Percentiles rank a stretch among this genome's conserved stretches.
These are phyloP conservation scores for Ephestia elutella DNA, from an alignment of 1,140 invertebrate genomes.

Conservation along the genomic window DNA sequence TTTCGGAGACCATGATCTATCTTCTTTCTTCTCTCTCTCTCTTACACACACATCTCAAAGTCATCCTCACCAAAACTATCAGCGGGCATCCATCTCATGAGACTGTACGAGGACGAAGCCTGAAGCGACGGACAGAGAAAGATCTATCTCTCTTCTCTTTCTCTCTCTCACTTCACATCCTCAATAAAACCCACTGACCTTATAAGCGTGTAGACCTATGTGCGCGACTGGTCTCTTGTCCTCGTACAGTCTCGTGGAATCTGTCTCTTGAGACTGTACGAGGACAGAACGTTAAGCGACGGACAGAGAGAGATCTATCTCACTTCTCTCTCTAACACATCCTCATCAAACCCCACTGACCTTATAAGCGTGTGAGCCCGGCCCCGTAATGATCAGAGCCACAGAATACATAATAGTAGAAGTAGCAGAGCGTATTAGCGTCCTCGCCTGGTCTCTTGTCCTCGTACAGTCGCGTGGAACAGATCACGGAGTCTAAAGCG, in stretches of 20 bases:
- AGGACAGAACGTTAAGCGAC: constrained; percentile 40
- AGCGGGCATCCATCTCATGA: too few relatives aligned
- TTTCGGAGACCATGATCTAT: too few relatives aligned
- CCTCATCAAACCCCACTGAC: too few relatives aligned
- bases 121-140: constrained; percentile 41
- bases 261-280: constrained; percentile 30
- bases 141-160: too few relatives aligned
- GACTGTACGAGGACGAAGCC: constrained; percentile 50
- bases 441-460: constrained; percentile 24
- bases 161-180: too few relatives aligned
- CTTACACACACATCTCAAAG: too few relatives aligned
- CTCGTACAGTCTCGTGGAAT: constrained; percentile 30
- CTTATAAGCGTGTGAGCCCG: constrained; percentile 46
- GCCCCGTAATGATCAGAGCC: constrained; percentile 26
- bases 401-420: constrained; percentile 44
- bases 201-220: constrained; percentile 45
- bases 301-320: constrained; percentile 46
- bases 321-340: too few relatives aligned
- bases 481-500: constrained; percentile 45
- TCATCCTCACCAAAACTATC: too few relatives aligned
- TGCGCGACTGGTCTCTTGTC: constrained; percentile 28
- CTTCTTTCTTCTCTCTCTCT: too few relatives aligned
- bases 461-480: constrained; percentile 31
- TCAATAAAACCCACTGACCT: constrained; percentile 28
- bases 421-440: constrained; percentile 22